These are phyloP conservation scores for Rapana venosa DNA, from an alignment of 2,888 invertebrate species.

Conservation along the genomic window DNA sequence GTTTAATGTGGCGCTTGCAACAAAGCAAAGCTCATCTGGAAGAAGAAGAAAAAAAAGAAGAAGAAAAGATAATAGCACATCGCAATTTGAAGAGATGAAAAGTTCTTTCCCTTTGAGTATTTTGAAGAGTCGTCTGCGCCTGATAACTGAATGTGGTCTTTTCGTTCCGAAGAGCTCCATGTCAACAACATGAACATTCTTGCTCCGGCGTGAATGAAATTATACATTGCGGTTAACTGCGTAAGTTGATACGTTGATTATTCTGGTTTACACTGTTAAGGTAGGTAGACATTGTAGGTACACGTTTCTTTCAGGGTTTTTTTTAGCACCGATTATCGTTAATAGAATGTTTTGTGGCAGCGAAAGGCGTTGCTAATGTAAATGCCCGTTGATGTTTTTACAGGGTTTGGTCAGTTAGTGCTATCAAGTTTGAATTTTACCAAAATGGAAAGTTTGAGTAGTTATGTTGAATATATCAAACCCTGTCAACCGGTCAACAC, in stretches of 20 bases:
- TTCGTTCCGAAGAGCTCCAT: slow-evolving; percentile 31
- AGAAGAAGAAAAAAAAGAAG: too few relatives aligned
- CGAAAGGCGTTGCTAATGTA: slow-evolving; percentile 27
- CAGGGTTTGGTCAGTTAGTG: too few relatives aligned
- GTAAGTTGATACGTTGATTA: slow-evolving; percentile 19
- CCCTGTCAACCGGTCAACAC: too few relatives aligned
- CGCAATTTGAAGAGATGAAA: too few relatives aligned
- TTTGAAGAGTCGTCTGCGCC: slow-evolving; percentile 10
- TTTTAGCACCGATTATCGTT: not conserved
- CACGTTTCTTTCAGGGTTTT: not conserved
- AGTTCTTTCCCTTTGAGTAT: not conserved
- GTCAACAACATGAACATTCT: slow-evolving; percentile 45
- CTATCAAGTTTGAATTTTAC: too few relatives aligned
- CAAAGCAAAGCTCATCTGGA: too few relatives aligned
- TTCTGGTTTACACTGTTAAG: not conserved
- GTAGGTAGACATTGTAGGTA: not conserved
- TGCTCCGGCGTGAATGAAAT: slow-evolving; percentile 31
- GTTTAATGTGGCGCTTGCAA: too few relatives aligned
- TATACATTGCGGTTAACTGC: not conserved
- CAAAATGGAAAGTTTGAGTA: too few relatives aligned
- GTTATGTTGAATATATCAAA: too few relatives aligned
- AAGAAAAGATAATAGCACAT: too few relatives aligned
- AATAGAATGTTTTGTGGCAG: not conserved
- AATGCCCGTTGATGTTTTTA: slow-evolving; percentile 22
- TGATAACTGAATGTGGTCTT: slow-evolving; percentile 12